These are phyloP conservation scores for Colius striatus DNA, from an alignment of 2,113 vertebrate genomes.

Conservation along the genomic window DNA sequence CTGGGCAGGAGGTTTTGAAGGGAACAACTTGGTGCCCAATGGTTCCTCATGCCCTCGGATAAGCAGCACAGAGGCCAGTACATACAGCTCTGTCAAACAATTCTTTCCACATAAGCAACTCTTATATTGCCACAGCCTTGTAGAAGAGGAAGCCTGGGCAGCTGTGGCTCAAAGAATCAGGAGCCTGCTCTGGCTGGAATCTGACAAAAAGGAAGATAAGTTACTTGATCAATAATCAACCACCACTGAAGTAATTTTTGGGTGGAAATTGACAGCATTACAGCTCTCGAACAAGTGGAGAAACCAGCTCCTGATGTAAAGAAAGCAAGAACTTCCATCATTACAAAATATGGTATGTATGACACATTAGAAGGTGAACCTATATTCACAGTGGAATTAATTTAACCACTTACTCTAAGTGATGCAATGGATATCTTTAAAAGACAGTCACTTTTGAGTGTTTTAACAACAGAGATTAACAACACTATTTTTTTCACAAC, in stretches of 20 bases:
- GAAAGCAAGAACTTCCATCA: neutral
- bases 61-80: neutral
- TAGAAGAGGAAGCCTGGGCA: neutral
- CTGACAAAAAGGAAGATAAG: neutral
- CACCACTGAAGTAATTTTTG: neutral
- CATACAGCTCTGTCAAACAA: neutral
- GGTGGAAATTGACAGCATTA: neutral
- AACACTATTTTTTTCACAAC: neutral
- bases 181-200: neutral
- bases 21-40: neutral
- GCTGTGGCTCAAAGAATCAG: neutral
- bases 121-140: neutral
- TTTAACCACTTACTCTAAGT: neutral
- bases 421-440: neutral
- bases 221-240: neutral
- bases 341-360: neutral
- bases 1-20: neutral
- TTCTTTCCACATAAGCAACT: neutral
- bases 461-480: neutral
- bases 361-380: neutral
- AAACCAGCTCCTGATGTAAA: neutral
- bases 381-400: neutral
- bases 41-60: neutral
- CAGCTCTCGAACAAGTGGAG: neutral
- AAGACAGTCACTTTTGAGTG: neutral